A percentile compares a stretch with the other conserved stretches of the same genome.
These are phyloP conservation scores for Heteropelma amictum DNA, from an alignment of 2,888 invertebrate genomes.

Conservation along the genomic window DNA sequence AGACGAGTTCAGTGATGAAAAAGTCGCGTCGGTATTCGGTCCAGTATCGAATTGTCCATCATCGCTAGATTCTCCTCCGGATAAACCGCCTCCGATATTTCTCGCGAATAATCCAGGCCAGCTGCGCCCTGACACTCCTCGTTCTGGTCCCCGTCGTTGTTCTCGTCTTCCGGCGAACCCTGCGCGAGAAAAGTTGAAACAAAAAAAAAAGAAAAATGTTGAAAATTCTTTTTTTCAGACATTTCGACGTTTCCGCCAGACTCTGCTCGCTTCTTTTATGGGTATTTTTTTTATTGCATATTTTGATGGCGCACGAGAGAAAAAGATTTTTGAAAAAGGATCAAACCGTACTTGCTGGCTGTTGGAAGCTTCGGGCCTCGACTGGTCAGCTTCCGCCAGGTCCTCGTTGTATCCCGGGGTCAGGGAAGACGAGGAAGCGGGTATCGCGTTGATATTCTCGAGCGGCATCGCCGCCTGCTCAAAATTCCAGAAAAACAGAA, in stretches of 20 bases:
- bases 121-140: slow-evolving; percentile 57
- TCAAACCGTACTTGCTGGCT: slow-evolving; percentile 66
- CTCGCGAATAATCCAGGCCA: slow-evolving; percentile 57
- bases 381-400: slow-evolving; percentile 90
- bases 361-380: slow-evolving; percentile 78
- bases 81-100: slow-evolving; percentile 50
- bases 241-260: too few species aligned
- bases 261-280: too few species aligned
- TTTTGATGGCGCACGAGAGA: neutral
- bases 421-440: slow-evolving; percentile 54
- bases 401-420: slow-evolving; percentile 82
- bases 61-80: slow-evolving; percentile 62
- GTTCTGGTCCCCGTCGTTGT: slow-evolving; percentile 56
- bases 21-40: slow-evolving; percentile 62
- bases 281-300: too few species aligned
- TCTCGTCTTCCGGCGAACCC: slow-evolving; percentile 50
- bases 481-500: neutral
- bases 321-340: neutral
- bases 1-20: slow-evolving; percentile 55
- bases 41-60: slow-evolving; percentile 60
- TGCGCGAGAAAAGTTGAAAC: slow-evolving; percentile 7
- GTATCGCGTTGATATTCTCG: slow-evolving; percentile 56
- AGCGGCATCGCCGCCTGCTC: slow-evolving; percentile 59
- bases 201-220: neutral
- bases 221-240: too few species aligned